A percentile compares a stretch with the other conserved stretches of the same genome.
Conservation (phyloP, 2,888 invertebrate genomes). For the Eledona agricola region DNA sequence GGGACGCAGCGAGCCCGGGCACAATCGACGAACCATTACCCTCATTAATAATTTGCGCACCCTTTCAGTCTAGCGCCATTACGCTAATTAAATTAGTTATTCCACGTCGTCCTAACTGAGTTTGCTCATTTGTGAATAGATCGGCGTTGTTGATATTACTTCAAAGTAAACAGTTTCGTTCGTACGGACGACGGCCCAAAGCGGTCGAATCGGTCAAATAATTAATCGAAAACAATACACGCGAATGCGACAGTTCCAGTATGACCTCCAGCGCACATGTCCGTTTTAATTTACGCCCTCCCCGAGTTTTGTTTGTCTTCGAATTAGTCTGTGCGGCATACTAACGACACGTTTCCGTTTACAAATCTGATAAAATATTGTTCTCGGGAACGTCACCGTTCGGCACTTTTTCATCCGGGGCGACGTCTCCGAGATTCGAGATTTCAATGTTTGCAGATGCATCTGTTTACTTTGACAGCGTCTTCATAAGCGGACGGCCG, state of each 20-base stretch:
- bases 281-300: slow-evolving; percentile 13
- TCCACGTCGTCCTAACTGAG: slow-evolving; percentile 45
- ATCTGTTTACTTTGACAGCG: slow-evolving; percentile 36
- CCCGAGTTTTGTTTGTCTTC: slow-evolving; percentile 21
- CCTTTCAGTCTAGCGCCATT: slow-evolving; percentile 53
- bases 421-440: slow-evolving; percentile 23
- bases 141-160: slow-evolving; percentile 39
- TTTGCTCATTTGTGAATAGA: slow-evolving; percentile 40
- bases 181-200: slow-evolving; percentile 8
- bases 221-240: slow-evolving; percentile 13
- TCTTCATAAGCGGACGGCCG: slow-evolving; percentile 27
- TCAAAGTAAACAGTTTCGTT: slow-evolving; percentile 38
- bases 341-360: slow-evolving; percentile 15
- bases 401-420: slow-evolving; percentile 33
- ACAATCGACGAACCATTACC: slow-evolving; percentile 52
- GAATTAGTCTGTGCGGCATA: slow-evolving; percentile 9
- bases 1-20: slow-evolving; percentile 31
- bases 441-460: slow-evolving; percentile 35
- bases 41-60: slow-evolving; percentile 55
- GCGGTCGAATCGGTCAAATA: slow-evolving; percentile 1
- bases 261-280: slow-evolving; percentile 1
- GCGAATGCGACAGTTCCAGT: background rate
- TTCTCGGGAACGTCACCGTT: slow-evolving; percentile 41
- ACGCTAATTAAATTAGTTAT: slow-evolving; percentile 56
- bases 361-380: slow-evolving; percentile 55